phyloP scores from a whole-genome alignment of 2,113 vertebrate species.

The Megaleporinus macrocephalus region DNA sequence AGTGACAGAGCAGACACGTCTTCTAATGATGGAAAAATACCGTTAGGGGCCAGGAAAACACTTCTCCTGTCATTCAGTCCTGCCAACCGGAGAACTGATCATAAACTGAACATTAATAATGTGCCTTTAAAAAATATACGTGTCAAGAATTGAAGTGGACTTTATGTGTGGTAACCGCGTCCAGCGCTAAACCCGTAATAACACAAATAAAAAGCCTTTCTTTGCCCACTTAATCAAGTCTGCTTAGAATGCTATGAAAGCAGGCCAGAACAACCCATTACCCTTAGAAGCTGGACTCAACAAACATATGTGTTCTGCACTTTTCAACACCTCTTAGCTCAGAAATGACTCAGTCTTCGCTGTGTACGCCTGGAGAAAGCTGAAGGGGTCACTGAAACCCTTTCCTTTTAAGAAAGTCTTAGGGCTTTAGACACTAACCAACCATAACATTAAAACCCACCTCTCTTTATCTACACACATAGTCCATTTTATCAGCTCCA shows the following conservation, averaged over 20 bases:
- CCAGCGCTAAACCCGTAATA: neutral
- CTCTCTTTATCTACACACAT: too few relatives aligned
- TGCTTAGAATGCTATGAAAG: neutral
- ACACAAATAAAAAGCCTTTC: neutral
- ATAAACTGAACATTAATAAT: slow-evolving; percentile 29
- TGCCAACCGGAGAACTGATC: slow-evolving; percentile 9
- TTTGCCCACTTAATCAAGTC: neutral
- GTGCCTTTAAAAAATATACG: neutral
- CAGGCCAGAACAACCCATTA: neutral
- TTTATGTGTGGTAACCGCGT: neutral
- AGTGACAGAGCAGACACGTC: slow-evolving; percentile 52
- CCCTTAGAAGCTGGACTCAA: neutral
- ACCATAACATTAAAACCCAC: too few relatives aligned
- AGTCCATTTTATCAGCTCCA: too few relatives aligned
- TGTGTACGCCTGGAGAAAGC: neutral
- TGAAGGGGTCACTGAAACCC: neutral
- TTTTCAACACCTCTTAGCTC: neutral
- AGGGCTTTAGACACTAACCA: neutral
- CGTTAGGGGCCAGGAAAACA: slow-evolving; percentile 31
- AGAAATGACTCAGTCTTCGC: neutral
- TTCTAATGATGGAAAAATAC: slow-evolving; percentile 43
- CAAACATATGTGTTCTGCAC: neutral
- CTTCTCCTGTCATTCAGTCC: slow-evolving; percentile 19
- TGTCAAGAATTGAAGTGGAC: neutral
- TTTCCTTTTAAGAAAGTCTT: neutral